Percentiles rank a stretch among this genome's conserved stretches.
Conservation (phyloP, 2,888 invertebrate genomes). For the Dynastes maya region DNA sequence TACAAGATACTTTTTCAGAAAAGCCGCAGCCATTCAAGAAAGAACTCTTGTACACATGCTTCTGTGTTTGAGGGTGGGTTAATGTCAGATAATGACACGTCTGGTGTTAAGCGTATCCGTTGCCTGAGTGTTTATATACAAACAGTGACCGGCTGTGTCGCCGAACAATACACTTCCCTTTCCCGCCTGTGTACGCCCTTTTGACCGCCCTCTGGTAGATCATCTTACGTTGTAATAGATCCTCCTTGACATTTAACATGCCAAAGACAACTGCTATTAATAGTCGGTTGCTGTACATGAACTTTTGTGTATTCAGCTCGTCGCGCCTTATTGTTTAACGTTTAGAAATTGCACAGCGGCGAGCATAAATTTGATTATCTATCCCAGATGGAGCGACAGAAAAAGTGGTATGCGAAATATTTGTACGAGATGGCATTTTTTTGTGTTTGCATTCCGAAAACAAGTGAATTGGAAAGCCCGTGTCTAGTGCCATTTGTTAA, state of each 20-base stretch:
- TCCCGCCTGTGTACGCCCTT: conserved; percentile 55
- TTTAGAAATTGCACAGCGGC: not conserved
- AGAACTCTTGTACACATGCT: conserved; percentile 52
- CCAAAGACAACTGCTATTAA: conserved; percentile 51
- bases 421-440: not conserved
- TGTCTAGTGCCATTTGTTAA: too few species aligned
- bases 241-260: conserved; percentile 52
- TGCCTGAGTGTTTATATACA: conserved; percentile 56
- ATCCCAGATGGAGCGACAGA: not conserved
- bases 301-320: conserved; percentile 37
- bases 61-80: conserved; percentile 48
- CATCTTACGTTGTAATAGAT: conserved; percentile 56
- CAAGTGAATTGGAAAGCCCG: too few species aligned
- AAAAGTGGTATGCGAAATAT: not conserved
- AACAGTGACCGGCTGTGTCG: conserved; percentile 56
- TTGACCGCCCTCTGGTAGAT: conserved; percentile 55
- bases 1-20: conserved; percentile 49
- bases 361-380: too few species aligned
- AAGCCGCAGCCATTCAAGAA: conserved; percentile 48
- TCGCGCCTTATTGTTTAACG: conserved; percentile 17
- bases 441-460: too few species aligned
- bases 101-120: conserved; percentile 55
- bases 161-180: conserved; percentile 56
- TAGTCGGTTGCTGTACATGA: conserved; percentile 37
- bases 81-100: conserved; percentile 54